phyloP scores from a whole-genome alignment of 2,797 vertebrate genomes.

The Epinephelus malabaricus region DNA sequence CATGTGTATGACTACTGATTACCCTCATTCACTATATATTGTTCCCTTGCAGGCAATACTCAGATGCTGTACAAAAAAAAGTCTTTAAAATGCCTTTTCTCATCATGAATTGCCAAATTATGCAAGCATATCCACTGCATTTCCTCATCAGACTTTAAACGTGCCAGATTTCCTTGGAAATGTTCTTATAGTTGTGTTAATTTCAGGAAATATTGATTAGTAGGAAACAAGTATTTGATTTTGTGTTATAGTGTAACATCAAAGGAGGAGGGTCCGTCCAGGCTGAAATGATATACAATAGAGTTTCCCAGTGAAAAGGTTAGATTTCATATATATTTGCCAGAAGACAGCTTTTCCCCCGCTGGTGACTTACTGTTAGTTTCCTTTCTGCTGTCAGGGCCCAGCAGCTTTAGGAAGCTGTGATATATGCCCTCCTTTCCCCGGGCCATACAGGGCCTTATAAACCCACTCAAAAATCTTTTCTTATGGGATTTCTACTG shows the following conservation, averaged over 20 bases:
- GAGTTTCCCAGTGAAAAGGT: constrained; percentile 65
- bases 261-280: constrained; percentile 41
- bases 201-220: constrained; percentile 52
- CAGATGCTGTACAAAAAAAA: constrained; percentile 34
- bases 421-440: constrained; percentile 80
- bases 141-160: constrained; percentile 57
- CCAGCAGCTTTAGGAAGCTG: constrained; percentile 74
- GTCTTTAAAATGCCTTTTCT: constrained; percentile 72
- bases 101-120: constrained; percentile 79
- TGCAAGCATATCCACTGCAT: constrained; percentile 73
- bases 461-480: constrained; percentile 81
- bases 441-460: constrained; percentile 79
- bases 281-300: constrained; percentile 61
- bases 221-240: constrained; percentile 54
- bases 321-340: constrained; percentile 72
- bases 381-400: constrained; percentile 68
- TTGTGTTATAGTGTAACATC: constrained; percentile 50
- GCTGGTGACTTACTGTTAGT: constrained; percentile 63
- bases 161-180: constrained; percentile 60
- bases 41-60: constrained; percentile 51
- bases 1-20: constrained; percentile 34
- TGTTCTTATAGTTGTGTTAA: constrained; percentile 32
- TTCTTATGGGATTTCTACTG: constrained; percentile 81
- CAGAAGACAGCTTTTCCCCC: constrained; percentile 63
- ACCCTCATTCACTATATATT: constrained; percentile 48